Percentiles rank a stretch among this genome's conserved stretches.
Evolutionary conservation across 2,888 invertebrate genomes (phyloP).

Genomic region (Eupithecia subfuscata): DNA sequence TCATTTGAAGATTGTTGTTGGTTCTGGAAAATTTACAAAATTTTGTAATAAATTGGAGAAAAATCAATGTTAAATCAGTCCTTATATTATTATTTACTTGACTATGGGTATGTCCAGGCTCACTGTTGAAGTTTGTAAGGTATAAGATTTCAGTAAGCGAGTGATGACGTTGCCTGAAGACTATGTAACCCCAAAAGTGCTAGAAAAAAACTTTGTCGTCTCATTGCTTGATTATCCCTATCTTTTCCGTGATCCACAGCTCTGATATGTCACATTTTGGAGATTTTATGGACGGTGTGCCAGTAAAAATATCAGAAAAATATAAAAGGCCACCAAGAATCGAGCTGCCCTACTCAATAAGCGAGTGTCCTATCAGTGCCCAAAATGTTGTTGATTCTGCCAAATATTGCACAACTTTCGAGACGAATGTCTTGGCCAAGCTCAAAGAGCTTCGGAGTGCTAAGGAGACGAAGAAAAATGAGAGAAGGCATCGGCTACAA

Average conservation of each 20-base stretch:
- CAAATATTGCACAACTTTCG: slow-evolving; percentile 88
- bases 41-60: slow-evolving; percentile 11
- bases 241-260: slow-evolving; percentile 49
- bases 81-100: no score
- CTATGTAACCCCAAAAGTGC: slow-evolving; percentile 81
- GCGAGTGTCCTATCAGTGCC: slow-evolving; percentile 68
- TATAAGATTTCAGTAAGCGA: slow-evolving; percentile 51
- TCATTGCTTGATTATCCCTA: slow-evolving; percentile 72
- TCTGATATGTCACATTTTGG: slow-evolving; percentile 80
- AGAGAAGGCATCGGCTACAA: slow-evolving; percentile 85
- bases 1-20: slow-evolving; percentile 22
- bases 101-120: slow-evolving; percentile 21
- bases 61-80: not conserved
- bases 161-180: slow-evolving; percentile 78
- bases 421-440: slow-evolving; percentile 88
- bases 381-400: slow-evolving; percentile 68
- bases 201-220: slow-evolving; percentile 75
- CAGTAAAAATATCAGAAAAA: slow-evolving; percentile 94
- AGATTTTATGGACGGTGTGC: slow-evolving; percentile 92
- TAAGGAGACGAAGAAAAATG: slow-evolving; percentile 85
- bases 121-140: slow-evolving; percentile 26
- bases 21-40: slow-evolving; percentile 19
- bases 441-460: slow-evolving; percentile 88
- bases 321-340: slow-evolving; percentile 90
- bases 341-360: slow-evolving; percentile 80